These are phyloP conservation scores for Smittia sp. DNA, from an alignment of 2,888 invertebrate species.

Conservation along the genomic window DNA sequence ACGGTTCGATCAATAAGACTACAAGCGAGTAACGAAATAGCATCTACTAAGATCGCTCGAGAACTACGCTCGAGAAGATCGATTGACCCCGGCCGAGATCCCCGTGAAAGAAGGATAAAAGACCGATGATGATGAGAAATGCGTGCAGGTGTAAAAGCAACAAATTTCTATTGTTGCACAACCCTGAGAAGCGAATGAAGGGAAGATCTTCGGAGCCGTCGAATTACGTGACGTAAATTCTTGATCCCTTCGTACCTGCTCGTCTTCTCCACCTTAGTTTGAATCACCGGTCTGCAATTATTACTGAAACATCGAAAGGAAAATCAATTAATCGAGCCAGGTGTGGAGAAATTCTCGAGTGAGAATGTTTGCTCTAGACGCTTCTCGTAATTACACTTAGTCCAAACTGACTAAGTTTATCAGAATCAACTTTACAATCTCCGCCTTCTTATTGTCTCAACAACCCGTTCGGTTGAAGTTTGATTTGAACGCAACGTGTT, in stretches of 20 bases:
- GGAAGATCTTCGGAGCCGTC: conserved; percentile 5
- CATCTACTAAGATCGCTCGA: no score
- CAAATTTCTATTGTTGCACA: neutral
- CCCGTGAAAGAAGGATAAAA: no score
- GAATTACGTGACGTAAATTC: conserved; percentile 40
- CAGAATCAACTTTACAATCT: neutral
- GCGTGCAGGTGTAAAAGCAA: neutral
- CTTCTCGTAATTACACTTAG: neutral
- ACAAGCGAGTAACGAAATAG: no score
- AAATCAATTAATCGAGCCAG: conserved; percentile 25
- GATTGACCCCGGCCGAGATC: no score
- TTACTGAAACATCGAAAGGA: neutral
- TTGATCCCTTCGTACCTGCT: conserved; percentile 25
- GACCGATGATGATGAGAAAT: conserved; percentile 7
- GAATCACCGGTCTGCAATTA: conserved; percentile 37
- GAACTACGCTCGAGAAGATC: no score
- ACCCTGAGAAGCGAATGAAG: neutral
- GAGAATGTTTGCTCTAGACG: conserved; percentile 10
- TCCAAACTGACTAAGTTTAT: neutral
- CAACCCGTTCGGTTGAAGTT: neutral
- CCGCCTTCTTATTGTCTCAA: neutral
- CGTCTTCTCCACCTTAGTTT: conserved; percentile 32
- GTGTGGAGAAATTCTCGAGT: neutral
- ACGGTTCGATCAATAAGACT: no score
- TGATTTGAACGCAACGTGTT: neutral